Percentiles rank a stretch among this genome's conserved stretches.
phyloP scores from a whole-genome alignment of 2,113 vertebrate species.

The Megaceryle maxima region DNA sequence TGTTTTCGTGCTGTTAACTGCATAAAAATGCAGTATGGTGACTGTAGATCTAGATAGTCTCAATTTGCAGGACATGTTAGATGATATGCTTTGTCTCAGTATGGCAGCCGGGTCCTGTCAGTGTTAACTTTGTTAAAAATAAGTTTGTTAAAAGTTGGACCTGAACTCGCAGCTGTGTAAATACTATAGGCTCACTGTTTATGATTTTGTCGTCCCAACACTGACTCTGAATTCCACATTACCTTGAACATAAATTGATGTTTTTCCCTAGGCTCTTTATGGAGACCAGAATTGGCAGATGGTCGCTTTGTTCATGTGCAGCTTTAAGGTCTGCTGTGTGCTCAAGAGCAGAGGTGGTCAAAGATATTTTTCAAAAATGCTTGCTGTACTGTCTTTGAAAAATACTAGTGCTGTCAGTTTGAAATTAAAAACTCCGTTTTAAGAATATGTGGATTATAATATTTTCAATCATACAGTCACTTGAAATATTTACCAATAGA shows the following conservation, averaged over 20 bases:
- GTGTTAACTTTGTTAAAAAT: neutral
- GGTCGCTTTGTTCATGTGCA: neutral
- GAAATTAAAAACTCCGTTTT: neutral
- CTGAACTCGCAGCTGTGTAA: conserved; percentile 21
- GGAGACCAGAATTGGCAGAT: neutral
- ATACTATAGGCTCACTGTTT: neutral
- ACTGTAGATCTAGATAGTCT: neutral
- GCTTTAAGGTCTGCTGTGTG: neutral
- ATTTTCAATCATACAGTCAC: neutral
- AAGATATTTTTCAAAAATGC: neutral
- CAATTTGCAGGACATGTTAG: neutral
- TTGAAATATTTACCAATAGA: neutral
- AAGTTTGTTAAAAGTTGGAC: neutral
- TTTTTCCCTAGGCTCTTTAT: neutral
- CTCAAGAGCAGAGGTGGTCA: neutral
- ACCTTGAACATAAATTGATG: neutral
- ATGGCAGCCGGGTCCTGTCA: neutral
- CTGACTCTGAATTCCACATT: conserved; percentile 11
- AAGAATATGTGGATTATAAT: neutral
- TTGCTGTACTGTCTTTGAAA: neutral
- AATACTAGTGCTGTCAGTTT: neutral
- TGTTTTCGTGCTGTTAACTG: neutral
- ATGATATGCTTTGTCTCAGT: neutral
- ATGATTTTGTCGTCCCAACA: neutral
- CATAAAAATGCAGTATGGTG: neutral